These are phyloP conservation scores for Hypselothyrea guttata DNA, from an alignment of 2,888 invertebrate species.

Conservation along the genomic window DNA sequence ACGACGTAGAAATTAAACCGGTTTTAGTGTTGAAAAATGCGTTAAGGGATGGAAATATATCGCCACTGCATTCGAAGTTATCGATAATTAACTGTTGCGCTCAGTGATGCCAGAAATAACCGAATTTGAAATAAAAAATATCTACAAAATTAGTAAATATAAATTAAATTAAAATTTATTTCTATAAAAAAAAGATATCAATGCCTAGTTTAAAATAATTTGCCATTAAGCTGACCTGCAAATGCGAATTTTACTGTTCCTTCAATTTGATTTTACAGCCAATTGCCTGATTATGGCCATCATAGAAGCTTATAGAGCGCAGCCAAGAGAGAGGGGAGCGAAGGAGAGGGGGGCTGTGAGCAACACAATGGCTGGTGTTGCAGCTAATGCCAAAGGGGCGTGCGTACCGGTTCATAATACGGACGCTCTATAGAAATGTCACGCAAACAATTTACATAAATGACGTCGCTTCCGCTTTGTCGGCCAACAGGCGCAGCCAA, in stretches of 20 bases:
- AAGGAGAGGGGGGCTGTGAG: background rate
- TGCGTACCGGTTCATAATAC: conserved; percentile 62
- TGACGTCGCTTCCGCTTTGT: conserved; percentile 69
- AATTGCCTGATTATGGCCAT: conserved; percentile 41
- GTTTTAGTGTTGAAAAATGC: too few species aligned
- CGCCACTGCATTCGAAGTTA: too few species aligned
- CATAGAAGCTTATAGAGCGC: conserved; percentile 47
- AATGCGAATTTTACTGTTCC: conserved; percentile 26
- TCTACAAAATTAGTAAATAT: too few species aligned
- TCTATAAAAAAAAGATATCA: background rate
- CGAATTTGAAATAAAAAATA: background rate
- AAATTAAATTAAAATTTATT: too few species aligned
- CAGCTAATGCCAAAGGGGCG: conserved; percentile 44
- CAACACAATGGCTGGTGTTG: conserved; percentile 36
- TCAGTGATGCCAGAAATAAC: background rate
- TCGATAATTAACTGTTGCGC: too few species aligned
- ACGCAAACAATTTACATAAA: conserved; percentile 79
- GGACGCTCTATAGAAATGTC: conserved; percentile 65
- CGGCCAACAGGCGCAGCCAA: conserved; percentile 38
- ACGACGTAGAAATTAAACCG: conserved; percentile 1
- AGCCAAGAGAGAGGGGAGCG: conserved; percentile 21
- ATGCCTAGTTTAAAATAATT: too few species aligned
- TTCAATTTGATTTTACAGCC: conserved; percentile 8
- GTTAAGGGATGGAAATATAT: too few species aligned
- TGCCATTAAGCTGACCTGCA: conserved; percentile 10